phyloP scores from a whole-genome alignment of 1,140 invertebrate genomes.

The Ganaspis sp. region DNA sequence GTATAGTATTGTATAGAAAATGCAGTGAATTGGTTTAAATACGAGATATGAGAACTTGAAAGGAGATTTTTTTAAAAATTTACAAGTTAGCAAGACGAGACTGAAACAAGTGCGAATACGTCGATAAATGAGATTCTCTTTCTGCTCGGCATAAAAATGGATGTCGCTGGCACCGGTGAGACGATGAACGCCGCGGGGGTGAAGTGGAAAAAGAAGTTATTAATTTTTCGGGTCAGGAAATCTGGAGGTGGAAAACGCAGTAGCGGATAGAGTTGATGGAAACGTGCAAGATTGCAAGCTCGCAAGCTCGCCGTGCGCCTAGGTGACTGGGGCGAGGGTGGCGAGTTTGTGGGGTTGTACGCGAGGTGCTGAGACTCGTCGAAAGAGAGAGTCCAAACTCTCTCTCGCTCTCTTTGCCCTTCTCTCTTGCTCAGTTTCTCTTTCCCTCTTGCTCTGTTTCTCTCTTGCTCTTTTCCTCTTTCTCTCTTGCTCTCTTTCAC shows the following conservation, averaged over 20 bases:
- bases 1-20: neutral
- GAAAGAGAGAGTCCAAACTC: no score
- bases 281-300: constrained; percentile 31
- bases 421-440: no score
- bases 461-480: no score
- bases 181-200: neutral
- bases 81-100: neutral
- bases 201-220: constrained; percentile 33
- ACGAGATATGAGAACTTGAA: neutral
- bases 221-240: constrained; percentile 33
- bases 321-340: constrained; percentile 31
- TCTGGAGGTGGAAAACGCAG: constrained; percentile 13
- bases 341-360: constrained; percentile 36
- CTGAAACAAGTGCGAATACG: constrained; percentile 13
- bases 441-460: no score
- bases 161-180: neutral
- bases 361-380: constrained; percentile 7
- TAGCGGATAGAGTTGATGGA: constrained; percentile 35
- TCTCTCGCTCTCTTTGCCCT: no score
- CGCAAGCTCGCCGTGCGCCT: neutral
- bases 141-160: constrained; percentile 22
- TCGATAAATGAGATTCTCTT: constrained; percentile 29
- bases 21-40: neutral
- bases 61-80: neutral
- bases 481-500: no score